Conservation (phyloP, 1,140 invertebrate species). For the Drosophila micromelanica region DNA sequence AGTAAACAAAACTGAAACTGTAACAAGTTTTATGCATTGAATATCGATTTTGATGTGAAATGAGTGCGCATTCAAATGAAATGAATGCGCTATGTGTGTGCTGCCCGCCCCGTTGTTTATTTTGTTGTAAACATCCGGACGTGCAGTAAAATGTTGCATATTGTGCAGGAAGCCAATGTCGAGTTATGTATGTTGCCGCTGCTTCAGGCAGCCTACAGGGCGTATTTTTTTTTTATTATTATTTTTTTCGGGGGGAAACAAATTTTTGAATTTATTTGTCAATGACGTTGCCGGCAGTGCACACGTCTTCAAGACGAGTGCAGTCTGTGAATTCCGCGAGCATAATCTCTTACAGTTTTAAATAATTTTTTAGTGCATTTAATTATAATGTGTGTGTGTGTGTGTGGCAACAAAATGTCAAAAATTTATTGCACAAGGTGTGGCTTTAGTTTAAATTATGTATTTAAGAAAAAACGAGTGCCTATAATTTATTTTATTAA, state of each 20-base stretch:
- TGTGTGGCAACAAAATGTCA: slow-evolving; percentile 62
- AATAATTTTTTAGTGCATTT: slow-evolving; percentile 72
- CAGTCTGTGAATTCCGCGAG: slow-evolving; percentile 31
- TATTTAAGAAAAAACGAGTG: slow-evolving; percentile 25
- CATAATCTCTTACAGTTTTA: slow-evolving; percentile 44
- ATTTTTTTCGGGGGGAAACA: slow-evolving; percentile 33
- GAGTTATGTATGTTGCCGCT: slow-evolving; percentile 27
- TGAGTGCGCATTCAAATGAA: slow-evolving; percentile 51
- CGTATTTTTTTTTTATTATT: slow-evolving; percentile 32
- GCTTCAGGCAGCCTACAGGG: slow-evolving; percentile 48
- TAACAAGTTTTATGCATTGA: slow-evolving; percentile 60
- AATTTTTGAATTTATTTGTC: slow-evolving; percentile 73
- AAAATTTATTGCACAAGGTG: slow-evolving; percentile 78
- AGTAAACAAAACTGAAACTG: slow-evolving; percentile 68
- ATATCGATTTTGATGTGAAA: slow-evolving; percentile 50
- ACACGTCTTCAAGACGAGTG: slow-evolving; percentile 51
- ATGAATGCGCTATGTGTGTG: slow-evolving; percentile 15
- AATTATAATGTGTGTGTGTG: slow-evolving; percentile 61
- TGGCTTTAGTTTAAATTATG: slow-evolving; percentile 50
- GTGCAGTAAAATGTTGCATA: slow-evolving; percentile 80
- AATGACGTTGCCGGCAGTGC: slow-evolving; percentile 74
- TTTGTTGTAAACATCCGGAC: slow-evolving; percentile 81
- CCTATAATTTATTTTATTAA: slow-evolving; percentile 55
- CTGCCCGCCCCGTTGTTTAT: slow-evolving; percentile 62
- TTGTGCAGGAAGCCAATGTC: slow-evolving; percentile 66